These are phyloP conservation scores for Delia radicum DNA, from an alignment of 1,140 invertebrate genomes.

Conservation along the genomic window DNA sequence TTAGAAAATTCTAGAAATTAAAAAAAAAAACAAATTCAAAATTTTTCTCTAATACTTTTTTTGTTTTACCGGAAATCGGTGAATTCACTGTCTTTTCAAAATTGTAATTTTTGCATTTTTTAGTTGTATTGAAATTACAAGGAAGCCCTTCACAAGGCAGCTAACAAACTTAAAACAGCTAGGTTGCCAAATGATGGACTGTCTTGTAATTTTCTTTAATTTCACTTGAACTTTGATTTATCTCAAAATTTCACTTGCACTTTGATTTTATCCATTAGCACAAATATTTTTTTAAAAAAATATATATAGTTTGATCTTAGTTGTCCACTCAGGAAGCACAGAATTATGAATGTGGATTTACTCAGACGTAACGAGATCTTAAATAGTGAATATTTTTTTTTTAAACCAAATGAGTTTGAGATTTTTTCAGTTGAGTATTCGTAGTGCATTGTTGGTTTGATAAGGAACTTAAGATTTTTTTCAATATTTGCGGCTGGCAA, in stretches of 20 bases:
- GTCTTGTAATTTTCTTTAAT: slow-evolving; percentile 37
- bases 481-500: not conserved
- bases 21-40: too few relatives aligned
- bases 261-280: not conserved
- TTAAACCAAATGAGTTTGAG: not conserved
- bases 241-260: not conserved
- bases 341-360: not conserved
- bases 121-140: slow-evolving; percentile 43
- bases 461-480: not conserved
- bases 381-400: not conserved
- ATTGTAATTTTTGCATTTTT: too few relatives aligned
- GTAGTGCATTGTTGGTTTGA: not conserved
- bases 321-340: not conserved
- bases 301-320: not conserved
- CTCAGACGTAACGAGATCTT: not conserved
- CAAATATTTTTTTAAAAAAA: not conserved
- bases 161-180: slow-evolving; percentile 46
- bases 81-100: too few relatives aligned
- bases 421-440: not conserved
- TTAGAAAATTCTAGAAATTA: too few relatives aligned
- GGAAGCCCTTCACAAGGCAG: slow-evolving; percentile 55
- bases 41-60: too few relatives aligned
- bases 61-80: too few relatives aligned
- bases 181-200: slow-evolving; percentile 51
- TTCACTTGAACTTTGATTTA: not conserved